phyloP scores from a whole-genome alignment of 1,140 invertebrate species.

The Orchesella cincta region DNA sequence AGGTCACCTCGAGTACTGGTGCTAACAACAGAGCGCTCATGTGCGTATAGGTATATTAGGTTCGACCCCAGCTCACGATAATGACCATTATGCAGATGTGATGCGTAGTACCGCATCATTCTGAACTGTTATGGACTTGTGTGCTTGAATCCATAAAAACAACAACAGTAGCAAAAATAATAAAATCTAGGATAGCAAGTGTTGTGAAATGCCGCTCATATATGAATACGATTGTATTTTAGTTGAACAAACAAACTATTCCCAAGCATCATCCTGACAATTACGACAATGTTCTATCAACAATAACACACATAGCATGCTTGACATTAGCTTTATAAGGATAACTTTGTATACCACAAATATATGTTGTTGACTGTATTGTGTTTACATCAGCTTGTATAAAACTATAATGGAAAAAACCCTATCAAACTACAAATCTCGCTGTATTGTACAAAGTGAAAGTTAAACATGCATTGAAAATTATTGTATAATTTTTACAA shows the following conservation, averaged over 20 bases:
- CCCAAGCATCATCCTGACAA: no score
- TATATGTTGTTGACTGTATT: no score
- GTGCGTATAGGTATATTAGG: not conserved
- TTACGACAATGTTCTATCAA: no score
- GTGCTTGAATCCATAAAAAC: not conserved
- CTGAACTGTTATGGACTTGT: not conserved
- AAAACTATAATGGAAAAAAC: not conserved
- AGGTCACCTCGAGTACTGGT: not conserved
- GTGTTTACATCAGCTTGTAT: no score
- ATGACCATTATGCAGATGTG: conserved; percentile 10
- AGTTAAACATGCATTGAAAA: not conserved
- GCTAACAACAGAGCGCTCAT: not conserved
- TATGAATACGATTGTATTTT: no score
- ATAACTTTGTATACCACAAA: no score
- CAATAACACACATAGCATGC: no score
- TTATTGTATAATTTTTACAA: not conserved
- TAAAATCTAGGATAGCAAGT: conserved; percentile 8
- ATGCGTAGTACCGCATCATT: not conserved
- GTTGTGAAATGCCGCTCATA: conserved; percentile 19
- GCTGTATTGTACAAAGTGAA: not conserved
- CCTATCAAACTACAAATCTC: not conserved
- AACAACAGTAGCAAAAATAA: conserved; percentile 1
- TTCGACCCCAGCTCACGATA: no score
- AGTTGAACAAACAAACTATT: no score
- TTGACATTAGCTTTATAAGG: no score